Conservation (phyloP, 1,140 invertebrate genomes). For the Drosophila pectinifera region DNA sequence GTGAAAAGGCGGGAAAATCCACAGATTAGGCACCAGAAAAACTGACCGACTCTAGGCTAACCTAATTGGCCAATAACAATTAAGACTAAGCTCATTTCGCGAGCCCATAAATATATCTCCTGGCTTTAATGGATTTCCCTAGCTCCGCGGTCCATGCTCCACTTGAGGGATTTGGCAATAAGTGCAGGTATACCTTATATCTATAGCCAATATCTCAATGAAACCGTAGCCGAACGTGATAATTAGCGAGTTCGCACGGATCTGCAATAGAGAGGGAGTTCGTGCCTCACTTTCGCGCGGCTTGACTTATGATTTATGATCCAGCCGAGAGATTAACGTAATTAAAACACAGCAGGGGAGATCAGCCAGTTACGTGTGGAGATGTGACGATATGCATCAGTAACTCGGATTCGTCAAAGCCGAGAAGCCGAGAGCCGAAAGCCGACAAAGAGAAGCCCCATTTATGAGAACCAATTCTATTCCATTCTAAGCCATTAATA, state of each 20-base stretch:
- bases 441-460: constrained; percentile 21
- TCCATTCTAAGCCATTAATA: constrained; percentile 39
- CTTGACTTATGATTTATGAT: constrained; percentile 61
- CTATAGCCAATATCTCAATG: constrained; percentile 35
- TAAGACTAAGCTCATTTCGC: constrained; percentile 18
- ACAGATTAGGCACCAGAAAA: neutral
- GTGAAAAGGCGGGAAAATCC: constrained; percentile 9
- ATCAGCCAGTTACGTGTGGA: constrained; percentile 25
- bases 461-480: constrained; percentile 23
- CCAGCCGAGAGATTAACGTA: constrained; percentile 39
- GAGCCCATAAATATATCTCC: constrained; percentile 4
- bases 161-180: constrained; percentile 38
- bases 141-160: constrained; percentile 2
- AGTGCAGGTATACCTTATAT: constrained; percentile 22
- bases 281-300: constrained; percentile 34
- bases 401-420: constrained; percentile 17
- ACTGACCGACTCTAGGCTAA: constrained; percentile 11
- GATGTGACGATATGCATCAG: constrained; percentile 27
- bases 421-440: too few species aligned
- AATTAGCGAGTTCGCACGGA: constrained; percentile 70
- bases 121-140: constrained; percentile 31
- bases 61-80: constrained; percentile 36
- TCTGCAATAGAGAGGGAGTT: constrained; percentile 23
- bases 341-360: constrained; percentile 53
- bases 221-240: constrained; percentile 58